These are phyloP conservation scores for Ranitomeya variabilis DNA, from an alignment of 2,113 vertebrate species.

Conservation along the genomic window DNA sequence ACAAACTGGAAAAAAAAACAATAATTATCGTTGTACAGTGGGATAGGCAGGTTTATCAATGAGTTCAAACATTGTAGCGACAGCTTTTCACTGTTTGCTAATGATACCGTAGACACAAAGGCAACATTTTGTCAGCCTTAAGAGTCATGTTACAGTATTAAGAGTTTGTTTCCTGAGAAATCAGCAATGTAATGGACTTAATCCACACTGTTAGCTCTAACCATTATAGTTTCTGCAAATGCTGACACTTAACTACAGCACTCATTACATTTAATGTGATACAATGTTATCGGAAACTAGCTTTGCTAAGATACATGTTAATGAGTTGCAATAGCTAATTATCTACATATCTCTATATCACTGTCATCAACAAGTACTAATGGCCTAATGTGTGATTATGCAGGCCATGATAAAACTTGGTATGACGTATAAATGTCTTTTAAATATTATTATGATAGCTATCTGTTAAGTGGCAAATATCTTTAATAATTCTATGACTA, in stretches of 20 bases:
- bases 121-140: too few relatives aligned
- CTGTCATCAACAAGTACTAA: not conserved
- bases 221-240: not conserved
- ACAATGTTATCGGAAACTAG: not conserved
- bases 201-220: not conserved
- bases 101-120: too few relatives aligned
- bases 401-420: not conserved
- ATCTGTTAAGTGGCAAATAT: not conserved
- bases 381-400: not conserved
- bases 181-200: not conserved
- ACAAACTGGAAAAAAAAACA: too few relatives aligned
- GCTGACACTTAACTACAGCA: not conserved
- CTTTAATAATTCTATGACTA: not conserved
- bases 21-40: too few relatives aligned
- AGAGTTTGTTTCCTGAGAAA: too few relatives aligned
- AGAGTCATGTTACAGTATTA: too few relatives aligned
- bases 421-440: not conserved
- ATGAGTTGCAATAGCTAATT: not conserved
- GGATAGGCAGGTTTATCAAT: too few relatives aligned
- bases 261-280: not conserved
- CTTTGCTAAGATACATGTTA: not conserved
- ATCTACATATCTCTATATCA: conserved; percentile 6
- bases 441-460: not conserved
- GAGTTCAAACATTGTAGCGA: too few relatives aligned
- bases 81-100: too few relatives aligned